Percentiles rank a stretch among this genome's conserved stretches.
Evolutionary conservation across 2,888 invertebrate species (phyloP).

Genomic region (Lysandra bellargus): DNA sequence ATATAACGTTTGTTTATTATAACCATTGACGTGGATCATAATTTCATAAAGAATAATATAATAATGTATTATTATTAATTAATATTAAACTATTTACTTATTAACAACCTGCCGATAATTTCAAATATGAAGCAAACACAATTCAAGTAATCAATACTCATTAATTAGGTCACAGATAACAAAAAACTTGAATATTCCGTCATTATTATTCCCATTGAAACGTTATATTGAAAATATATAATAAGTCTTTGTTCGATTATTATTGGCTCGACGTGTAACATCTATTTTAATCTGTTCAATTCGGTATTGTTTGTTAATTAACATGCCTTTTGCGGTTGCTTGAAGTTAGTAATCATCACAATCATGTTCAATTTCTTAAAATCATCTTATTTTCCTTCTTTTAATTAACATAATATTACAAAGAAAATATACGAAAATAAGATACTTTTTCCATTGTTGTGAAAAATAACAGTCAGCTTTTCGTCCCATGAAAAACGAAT

Average conservation of each 20-base stretch:
- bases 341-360: background rate
- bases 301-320: constrained; percentile 11
- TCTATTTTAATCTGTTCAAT: background rate
- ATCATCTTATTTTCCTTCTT: background rate
- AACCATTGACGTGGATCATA: background rate
- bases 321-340: background rate
- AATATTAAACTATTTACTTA: background rate
- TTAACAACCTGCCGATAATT: background rate
- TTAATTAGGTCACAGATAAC: background rate
- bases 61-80: too few relatives aligned
- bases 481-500: background rate
- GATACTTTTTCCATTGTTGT: background rate
- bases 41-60: background rate
- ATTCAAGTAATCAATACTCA: constrained; percentile 1
- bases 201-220: background rate
- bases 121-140: background rate
- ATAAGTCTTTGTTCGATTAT: background rate
- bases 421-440: background rate
- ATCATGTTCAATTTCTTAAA: background rate
- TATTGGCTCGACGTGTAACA: background rate
- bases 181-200: constrained; percentile 15
- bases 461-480: background rate
- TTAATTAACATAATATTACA: too few relatives aligned
- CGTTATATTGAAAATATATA: constrained; percentile 1
- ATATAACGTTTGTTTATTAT: background rate